Evolutionary conservation across 2,888 invertebrate genomes (phyloP).

Genomic region (Chirona hameri): DNA sequence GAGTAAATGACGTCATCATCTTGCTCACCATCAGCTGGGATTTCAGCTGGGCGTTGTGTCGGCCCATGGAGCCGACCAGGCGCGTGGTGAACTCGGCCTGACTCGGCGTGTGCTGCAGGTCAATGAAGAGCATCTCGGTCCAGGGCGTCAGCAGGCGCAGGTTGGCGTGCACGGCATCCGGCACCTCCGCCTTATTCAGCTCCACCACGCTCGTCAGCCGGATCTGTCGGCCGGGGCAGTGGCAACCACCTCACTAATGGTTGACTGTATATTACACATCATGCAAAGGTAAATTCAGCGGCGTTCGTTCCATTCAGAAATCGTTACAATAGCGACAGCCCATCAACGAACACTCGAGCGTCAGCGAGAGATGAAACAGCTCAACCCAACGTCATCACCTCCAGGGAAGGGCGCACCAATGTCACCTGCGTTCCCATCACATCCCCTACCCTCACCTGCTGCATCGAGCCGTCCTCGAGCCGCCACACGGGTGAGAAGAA

Average conservation of each 20-base stretch:
- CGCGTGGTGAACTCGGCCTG: not conserved
- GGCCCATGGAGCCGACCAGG: not conserved
- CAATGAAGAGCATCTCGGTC: not conserved
- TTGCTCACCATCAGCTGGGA: not conserved
- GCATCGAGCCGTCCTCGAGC: not conserved
- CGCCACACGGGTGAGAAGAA: not conserved
- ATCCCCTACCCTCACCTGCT: not conserved
- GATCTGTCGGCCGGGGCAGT: not conserved
- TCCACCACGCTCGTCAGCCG: not conserved
- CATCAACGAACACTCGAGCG: no score
- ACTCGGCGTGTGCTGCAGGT: not conserved
- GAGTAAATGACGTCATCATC: no score
- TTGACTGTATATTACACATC: no score
- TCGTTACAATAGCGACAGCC: no score
- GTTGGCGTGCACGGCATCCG: not conserved
- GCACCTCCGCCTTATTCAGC: not conserved
- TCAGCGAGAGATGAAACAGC: no score
- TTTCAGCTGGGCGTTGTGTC: not conserved
- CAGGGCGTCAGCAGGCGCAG: not conserved
- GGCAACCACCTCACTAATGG: no score
- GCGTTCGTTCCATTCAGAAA: no score
- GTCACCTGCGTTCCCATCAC: no score
- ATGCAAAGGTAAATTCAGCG: no score
- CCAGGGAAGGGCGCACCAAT: no score
- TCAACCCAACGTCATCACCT: no score